Evolutionary conservation across 2,888 invertebrate genomes (phyloP).

Genomic region (Drosophila niveifrons): DNA sequence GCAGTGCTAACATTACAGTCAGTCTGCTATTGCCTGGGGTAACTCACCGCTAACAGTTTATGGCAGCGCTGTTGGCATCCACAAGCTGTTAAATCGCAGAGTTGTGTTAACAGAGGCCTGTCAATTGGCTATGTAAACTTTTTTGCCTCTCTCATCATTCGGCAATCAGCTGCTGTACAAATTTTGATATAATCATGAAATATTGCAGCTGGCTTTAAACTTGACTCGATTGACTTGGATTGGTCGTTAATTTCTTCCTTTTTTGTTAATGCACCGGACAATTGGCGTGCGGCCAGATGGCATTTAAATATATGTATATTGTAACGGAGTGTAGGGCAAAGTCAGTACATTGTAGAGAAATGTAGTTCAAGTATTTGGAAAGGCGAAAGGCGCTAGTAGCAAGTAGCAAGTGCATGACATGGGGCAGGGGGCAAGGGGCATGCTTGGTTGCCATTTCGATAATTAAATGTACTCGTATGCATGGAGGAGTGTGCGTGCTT

Average conservation of each 20-base stretch:
- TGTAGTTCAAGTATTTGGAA: constrained; percentile 56
- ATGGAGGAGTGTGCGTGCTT: constrained; percentile 39
- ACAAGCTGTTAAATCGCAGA: constrained; percentile 19
- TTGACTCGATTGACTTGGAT: neutral
- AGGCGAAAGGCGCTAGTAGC: neutral
- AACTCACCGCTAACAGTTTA: constrained; percentile 1
- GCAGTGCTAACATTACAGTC: neutral
- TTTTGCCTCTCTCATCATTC: neutral
- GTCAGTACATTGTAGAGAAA: constrained; percentile 67
- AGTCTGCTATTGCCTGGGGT: neutral
- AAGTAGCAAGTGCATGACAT: neutral
- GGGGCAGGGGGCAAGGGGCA: neutral
- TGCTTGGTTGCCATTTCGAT: constrained; percentile 72
- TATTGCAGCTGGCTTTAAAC: neutral
- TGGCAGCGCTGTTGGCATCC: neutral
- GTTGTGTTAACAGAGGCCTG: neutral
- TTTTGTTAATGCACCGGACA: neutral
- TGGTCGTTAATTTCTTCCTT: neutral
- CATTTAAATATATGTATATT: constrained; percentile 30
- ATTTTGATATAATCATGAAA: neutral
- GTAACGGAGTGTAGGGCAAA: constrained; percentile 13
- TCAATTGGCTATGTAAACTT: neutral
- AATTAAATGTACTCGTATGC: constrained; percentile 68
- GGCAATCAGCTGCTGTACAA: neutral
- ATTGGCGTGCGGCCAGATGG: constrained; percentile 38